Base-by-base conservation (phyloP, 2,113 vertebrate species). In the Rissa tridactyla region DNA sequence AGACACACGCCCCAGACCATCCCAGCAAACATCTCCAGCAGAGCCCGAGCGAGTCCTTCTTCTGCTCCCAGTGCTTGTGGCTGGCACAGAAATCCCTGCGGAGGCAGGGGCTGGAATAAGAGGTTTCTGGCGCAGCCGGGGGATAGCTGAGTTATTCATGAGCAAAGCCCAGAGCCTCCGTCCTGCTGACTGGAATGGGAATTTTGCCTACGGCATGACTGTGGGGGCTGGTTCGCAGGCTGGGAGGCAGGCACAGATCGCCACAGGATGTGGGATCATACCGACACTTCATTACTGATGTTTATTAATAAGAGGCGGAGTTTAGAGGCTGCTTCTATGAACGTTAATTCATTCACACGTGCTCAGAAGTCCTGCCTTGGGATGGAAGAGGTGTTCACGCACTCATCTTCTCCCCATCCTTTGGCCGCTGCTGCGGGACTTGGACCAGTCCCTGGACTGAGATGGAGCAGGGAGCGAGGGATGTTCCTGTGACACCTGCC, bases 401-500 rank as follows among this genome's bases (percentile, higher is more conserved):
- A 3, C 47, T 1, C 6, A 21, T 14, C 44, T 62, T 22, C 30
- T 42, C 36, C n/a, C 26, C 46, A 9, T 57, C 30, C 82, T 44
- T 27, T 34, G 58, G 55, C 42, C 1, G 0, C 19, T n/a, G 46
- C 30, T 47, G 70, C 1, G 0, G 80, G 44, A 2, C 46, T 2
- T 8, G 60, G 44, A 38, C 22, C 47, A 13, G n/a, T 19, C 20
- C 52, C 42, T 0, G 4, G 54, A 7, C 4, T 14, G 30, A 21
- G 89, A 19, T 2, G 61, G 44, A 34, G 78, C 69, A 13, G 54
- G 34, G 58, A 12, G 11, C 0, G 11, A 64, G 77, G 42, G 72
- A 51, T 40, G 29, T 11, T 25, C 0, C 0, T 40, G 68, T 21
- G 66, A 42, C 1, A 2, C 20, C 8, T 1, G 1, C 51, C n/a